Percentiles rank a stretch among this genome's conserved stretches.
These are phyloP conservation scores for Drosophila pullipes DNA, from an alignment of 2,888 invertebrate genomes.

Conservation along the genomic window DNA sequence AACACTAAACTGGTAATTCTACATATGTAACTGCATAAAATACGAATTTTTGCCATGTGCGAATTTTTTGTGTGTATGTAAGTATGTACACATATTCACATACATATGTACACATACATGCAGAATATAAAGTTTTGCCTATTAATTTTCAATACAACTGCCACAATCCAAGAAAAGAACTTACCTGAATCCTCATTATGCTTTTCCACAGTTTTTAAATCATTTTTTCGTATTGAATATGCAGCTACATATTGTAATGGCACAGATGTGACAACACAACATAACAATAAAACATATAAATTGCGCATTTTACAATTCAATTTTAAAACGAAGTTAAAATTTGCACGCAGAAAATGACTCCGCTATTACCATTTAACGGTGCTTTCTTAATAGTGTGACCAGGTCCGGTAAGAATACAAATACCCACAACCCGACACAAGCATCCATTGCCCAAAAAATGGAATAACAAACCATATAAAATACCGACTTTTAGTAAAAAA, in stretches of 20 bases:
- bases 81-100: neutral
- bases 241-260: constrained; percentile 18
- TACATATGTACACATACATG: neutral
- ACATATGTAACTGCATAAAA: neutral
- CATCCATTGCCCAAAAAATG: neutral
- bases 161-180: neutral
- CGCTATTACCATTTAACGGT: constrained; percentile 36
- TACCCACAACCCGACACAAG: neutral
- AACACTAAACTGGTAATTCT: neutral
- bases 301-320: constrained; percentile 21
- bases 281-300: constrained; percentile 21
- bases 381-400: constrained; percentile 42
- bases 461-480: neutral
- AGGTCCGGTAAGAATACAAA: neutral
- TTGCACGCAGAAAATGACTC: neutral
- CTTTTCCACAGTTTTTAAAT: constrained; percentile 22
- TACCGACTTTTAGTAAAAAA: neutral
- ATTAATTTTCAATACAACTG: neutral
- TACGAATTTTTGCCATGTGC: neutral
- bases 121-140: neutral
- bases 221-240: constrained; percentile 59
- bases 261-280: constrained; percentile 34
- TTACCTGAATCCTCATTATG: constrained; percentile 30
- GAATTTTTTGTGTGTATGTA: neutral
- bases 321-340: neutral